These are phyloP conservation scores for Psittacara wagleri DNA, from an alignment of 2,113 vertebrate genomes.

Conservation along the genomic window DNA sequence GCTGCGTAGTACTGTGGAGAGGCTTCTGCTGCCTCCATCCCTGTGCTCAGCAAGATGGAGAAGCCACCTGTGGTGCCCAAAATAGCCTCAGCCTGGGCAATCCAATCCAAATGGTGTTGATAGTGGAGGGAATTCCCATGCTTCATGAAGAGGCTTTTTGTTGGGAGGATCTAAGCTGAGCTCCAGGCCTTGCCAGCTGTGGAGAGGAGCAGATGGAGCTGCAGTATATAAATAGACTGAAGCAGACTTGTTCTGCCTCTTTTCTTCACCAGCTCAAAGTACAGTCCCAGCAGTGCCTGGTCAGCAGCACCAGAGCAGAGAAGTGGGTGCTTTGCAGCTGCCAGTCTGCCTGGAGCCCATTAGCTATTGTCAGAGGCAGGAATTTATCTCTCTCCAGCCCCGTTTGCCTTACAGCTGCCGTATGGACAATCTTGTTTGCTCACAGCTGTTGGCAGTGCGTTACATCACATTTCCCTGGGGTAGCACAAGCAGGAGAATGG, in stretches of 20 bases:
- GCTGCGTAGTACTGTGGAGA: neutral
- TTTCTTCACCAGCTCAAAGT: conserved; percentile 15
- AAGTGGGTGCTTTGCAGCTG: conserved; percentile 58
- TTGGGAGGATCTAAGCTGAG: conserved; percentile 45
- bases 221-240: conserved; percentile 52
- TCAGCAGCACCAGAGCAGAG: conserved; percentile 15
- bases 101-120: neutral
- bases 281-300: conserved; percentile 47
- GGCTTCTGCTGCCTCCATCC: neutral
- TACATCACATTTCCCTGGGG: neutral
- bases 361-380: conserved; percentile 20
- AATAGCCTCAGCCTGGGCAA: conserved; percentile 40
- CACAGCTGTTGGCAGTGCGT: conserved; percentile 27
- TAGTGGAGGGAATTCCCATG: conserved; percentile 17
- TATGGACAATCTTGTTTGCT: conserved; percentile 38
- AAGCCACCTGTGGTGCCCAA: conserved; percentile 54
- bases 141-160: conserved; percentile 63
- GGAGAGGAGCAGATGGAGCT: conserved; percentile 51
- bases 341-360: conserved; percentile 51
- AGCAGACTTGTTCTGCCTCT: conserved; percentile 35
- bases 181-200: conserved; percentile 55
- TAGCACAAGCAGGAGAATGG: neutral
- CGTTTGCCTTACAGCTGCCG: conserved; percentile 29
- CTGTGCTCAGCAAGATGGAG: neutral
- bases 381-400: conserved; percentile 22